phyloP scores from a whole-genome alignment of 2,888 invertebrate species.

The Blastobasis lacticolella region DNA sequence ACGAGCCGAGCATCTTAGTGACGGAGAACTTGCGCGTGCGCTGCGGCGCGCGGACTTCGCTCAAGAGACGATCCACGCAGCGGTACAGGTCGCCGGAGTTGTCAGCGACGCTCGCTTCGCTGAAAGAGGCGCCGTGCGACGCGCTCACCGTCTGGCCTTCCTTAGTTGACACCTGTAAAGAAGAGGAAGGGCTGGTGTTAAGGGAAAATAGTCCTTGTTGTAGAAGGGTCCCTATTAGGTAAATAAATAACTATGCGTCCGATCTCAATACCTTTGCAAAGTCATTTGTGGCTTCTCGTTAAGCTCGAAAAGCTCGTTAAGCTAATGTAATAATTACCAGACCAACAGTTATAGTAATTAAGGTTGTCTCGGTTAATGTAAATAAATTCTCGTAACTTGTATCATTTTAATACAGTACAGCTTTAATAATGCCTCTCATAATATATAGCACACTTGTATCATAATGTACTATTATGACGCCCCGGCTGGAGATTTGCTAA shows the following conservation, averaged over 20 bases:
- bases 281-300: neutral
- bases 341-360: neutral
- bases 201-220: no score
- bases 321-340: neutral
- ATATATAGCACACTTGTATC: no score
- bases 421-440: no score
- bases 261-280: neutral
- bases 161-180: conserved; percentile 77
- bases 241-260: no score
- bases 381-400: no score
- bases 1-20: conserved; percentile 85
- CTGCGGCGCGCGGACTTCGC: conserved; percentile 77
- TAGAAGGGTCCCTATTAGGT: no score
- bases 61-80: conserved; percentile 80
- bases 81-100: conserved; percentile 83
- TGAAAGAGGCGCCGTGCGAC: conserved; percentile 81
- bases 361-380: no score
- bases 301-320: neutral
- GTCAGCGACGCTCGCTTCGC: conserved; percentile 88
- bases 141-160: conserved; percentile 81
- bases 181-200: conserved; percentile 6
- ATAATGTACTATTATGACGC: no score
- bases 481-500: no score
- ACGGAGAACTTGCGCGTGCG: conserved; percentile 84
- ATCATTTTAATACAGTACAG: no score